Evolutionary conservation across 2,888 invertebrate species (phyloP), one percentile per base, ranked within the genome.

Genomic region (Hirtodrosophila alboralis): DNA sequence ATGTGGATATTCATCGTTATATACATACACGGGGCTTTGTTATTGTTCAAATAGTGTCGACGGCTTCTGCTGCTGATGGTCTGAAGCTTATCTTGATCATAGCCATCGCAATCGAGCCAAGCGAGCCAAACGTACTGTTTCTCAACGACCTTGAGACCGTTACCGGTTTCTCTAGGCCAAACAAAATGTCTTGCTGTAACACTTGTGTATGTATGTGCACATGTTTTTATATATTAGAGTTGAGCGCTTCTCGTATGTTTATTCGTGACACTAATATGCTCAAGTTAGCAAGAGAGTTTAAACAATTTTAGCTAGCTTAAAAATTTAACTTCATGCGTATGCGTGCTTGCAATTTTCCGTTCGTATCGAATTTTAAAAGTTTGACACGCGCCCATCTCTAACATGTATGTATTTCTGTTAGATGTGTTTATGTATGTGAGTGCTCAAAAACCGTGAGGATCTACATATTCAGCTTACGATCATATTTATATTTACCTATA

Each of bases 121-220:
- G 44, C 48, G 48, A 33, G 43, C 41, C 53, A 59, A 60, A 71
- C 68, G 54, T 60, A 65, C 60, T 44, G 56, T 78, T 78, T 62
- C 74, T 68, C 54, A 68, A 68, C 78, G 85, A 85, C 85, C 85
- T 86, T 86, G 85, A 86, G 77, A 79, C 72, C 45, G 47, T 79
- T 85, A 84, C 84, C 76, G 81, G 85, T 84, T 80, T 80, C 67
- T 57, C 61, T 65, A 18, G 45, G 70, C 59, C 63, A 61, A 41
- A 41, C 40, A 41, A 54, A 53, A 7, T 40, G 44, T 47, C 30
- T 45, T 23, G 14, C 33, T 36, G 33, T 38, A 49, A 38, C 45
- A 49, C 23, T n/a, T 40, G 31, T 41, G n/a, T 30, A 30, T 14
- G 21, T 27, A 9, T 48, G 18, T 12, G n/a, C n/a, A n/a, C n/a